Conservation (phyloP, 2,888 invertebrate species). For the Spisula subtruncata region DNA sequence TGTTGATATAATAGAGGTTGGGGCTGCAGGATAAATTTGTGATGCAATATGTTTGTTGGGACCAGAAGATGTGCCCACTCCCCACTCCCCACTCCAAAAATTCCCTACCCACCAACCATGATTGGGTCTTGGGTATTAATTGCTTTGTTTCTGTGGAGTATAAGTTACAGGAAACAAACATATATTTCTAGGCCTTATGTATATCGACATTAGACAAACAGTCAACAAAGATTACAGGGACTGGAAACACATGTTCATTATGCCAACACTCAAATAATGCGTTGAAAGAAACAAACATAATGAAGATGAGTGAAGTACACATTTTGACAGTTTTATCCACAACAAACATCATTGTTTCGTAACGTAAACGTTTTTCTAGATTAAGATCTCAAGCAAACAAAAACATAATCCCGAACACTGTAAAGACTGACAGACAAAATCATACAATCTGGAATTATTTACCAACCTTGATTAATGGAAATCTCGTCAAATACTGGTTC, state of each 20-base stretch:
- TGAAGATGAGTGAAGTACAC: background rate
- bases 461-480: background rate
- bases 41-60: too few species aligned
- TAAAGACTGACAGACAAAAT: conserved; percentile 6
- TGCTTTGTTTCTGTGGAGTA: too few species aligned
- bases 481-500: background rate
- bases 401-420: background rate
- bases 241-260: background rate
- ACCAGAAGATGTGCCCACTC: too few species aligned
- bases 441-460: conserved; percentile 15
- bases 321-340: conserved; percentile 18
- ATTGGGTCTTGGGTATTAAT: too few species aligned
- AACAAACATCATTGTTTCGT: background rate
- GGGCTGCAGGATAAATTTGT: too few species aligned
- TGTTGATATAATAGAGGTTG: too few species aligned
- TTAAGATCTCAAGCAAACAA: background rate
- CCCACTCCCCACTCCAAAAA: too few species aligned
- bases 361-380: conserved; percentile 6
- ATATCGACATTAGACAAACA: background rate
- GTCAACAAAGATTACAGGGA: background rate
- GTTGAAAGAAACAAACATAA: background rate
- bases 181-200: too few species aligned
- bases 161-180: too few species aligned
- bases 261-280: background rate
- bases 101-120: too few species aligned